These are phyloP conservation scores for Iselma pallidipennis DNA, from an alignment of 2,888 invertebrate genomes.

Conservation along the genomic window DNA sequence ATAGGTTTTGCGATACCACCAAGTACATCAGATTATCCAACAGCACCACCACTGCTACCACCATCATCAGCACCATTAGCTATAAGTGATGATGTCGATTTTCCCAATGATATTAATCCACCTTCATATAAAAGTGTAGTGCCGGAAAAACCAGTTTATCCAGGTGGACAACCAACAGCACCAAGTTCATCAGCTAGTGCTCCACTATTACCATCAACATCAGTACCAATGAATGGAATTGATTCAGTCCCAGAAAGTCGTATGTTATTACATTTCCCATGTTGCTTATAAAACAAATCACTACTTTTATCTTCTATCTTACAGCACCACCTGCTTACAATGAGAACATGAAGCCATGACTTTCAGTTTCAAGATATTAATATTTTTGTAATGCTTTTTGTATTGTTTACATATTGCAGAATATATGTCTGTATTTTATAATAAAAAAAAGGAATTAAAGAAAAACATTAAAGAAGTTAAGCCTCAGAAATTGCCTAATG, in stretches of 20 bases:
- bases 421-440: no score
- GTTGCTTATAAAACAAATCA: no score
- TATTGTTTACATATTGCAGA: no score
- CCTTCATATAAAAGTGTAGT: background rate
- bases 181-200: background rate
- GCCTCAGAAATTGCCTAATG: no score
- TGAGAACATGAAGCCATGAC: no score
- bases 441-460: no score
- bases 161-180: background rate
- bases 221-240: no score
- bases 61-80: background rate
- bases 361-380: conserved; percentile 15
- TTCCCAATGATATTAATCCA: background rate
- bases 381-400: conserved; percentile 65
- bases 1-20: background rate
- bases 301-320: no score
- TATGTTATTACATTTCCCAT: no score
- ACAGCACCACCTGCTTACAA: no score
- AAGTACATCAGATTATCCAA: background rate
- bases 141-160: background rate
- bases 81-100: background rate
- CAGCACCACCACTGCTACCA: background rate
- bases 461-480: no score
- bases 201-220: background rate
- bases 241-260: no score